These are phyloP conservation scores for Lutjanus campechanus DNA, from an alignment of 2,797 vertebrate species.

Conservation along the genomic window DNA sequence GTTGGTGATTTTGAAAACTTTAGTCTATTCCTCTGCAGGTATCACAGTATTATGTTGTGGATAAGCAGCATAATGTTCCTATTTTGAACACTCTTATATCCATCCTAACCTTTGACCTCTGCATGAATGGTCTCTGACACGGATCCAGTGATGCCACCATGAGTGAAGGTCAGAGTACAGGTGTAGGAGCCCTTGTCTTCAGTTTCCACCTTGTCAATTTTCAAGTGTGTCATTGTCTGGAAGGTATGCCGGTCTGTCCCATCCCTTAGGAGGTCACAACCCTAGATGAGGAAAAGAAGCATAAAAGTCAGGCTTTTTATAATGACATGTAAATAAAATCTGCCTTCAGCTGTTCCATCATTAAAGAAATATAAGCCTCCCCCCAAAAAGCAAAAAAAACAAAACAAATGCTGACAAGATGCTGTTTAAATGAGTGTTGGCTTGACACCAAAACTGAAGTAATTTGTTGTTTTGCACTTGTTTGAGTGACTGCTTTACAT, in stretches of 20 bases:
- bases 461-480: no score
- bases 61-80: not conserved
- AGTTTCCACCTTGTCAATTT: not conserved
- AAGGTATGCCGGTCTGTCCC: not conserved
- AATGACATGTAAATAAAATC: not conserved
- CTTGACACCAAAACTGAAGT: no score
- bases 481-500: no score
- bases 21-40: not conserved
- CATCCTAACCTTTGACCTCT: constrained; percentile 43
- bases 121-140: constrained; percentile 69
- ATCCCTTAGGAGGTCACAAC: constrained; percentile 56
- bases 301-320: not conserved
- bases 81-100: not conserved
- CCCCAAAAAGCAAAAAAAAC: no score
- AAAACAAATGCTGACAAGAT: no score
- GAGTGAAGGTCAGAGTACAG: constrained; percentile 69
- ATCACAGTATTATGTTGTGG: no score
- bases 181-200: constrained; percentile 44
- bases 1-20: not conserved
- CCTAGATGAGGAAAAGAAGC: constrained; percentile 43
- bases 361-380: no score
- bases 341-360: no score
- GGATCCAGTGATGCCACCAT: constrained; percentile 40
- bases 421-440: no score
- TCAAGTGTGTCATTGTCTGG: constrained; percentile 9